Evolutionary conservation across 2,113 vertebrate species (phyloP).

Genomic region (Scopus umbretta): DNA sequence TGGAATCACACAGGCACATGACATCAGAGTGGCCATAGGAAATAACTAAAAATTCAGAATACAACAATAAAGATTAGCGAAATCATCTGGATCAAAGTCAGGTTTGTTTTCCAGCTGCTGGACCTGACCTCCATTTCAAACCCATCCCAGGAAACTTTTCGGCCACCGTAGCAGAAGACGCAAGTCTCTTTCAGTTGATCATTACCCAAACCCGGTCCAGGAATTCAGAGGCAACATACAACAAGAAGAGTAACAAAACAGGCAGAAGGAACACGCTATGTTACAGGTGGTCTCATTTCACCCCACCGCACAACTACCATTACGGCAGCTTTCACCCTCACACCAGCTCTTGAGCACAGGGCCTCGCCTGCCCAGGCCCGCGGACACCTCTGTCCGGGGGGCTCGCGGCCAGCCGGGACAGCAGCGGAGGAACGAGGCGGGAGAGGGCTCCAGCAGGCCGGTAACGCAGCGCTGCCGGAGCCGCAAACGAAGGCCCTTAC

Average conservation of each 20-base stretch:
- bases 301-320: accelerated
- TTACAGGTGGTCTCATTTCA: too few species aligned
- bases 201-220: accelerated
- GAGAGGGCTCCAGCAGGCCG: accelerated
- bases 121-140: background rate
- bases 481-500: too few species aligned
- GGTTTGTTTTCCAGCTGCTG: background rate
- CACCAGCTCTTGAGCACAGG: background rate
- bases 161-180: accelerated
- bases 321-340: background rate
- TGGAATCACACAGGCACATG: background rate
- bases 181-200: accelerated
- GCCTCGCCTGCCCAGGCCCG: accelerated
- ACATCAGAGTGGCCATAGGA: accelerated
- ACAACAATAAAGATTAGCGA: background rate
- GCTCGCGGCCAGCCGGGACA: too few species aligned
- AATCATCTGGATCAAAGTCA: background rate
- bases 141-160: accelerated
- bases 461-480: too few species aligned
- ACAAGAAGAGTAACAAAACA: accelerated
- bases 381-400: accelerated
- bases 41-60: background rate
- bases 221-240: too few species aligned
- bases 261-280: accelerated
- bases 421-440: too few species aligned